Evolutionary conservation across 2,113 vertebrate genomes (phyloP).

Genomic region (Girardinichthys multiradiatus): DNA sequence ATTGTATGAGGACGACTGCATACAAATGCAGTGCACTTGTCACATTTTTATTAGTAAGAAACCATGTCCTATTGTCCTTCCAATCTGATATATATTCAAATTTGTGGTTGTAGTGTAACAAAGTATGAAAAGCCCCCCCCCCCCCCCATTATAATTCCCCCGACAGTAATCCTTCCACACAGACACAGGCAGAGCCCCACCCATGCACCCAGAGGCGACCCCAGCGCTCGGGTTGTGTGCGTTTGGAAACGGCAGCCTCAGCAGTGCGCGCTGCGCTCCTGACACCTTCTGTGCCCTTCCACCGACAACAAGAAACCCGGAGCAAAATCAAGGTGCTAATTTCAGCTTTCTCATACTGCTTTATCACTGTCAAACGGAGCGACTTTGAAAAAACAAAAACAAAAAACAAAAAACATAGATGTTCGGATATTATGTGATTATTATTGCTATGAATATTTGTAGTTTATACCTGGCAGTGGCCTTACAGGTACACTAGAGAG

Average conservation of each 20-base stretch:
- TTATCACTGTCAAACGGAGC: constrained; percentile 54
- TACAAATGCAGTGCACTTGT: background rate
- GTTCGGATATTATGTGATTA: background rate
- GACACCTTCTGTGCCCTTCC: constrained; percentile 73
- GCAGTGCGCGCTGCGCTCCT: constrained; percentile 68
- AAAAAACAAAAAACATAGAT: background rate
- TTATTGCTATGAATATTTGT: background rate
- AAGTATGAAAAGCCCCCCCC: too few species aligned
- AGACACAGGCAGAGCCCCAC: constrained; percentile 59
- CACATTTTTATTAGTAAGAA: background rate
- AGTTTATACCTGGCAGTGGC: constrained; percentile 39
- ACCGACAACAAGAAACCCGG: constrained; percentile 62
- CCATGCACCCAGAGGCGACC: constrained; percentile 71
- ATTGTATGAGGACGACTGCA: background rate
- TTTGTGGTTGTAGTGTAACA: too few species aligned
- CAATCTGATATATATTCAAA: too few species aligned
- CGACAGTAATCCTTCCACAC: background rate
- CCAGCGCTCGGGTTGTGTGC: constrained; percentile 41
- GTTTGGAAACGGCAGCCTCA: constrained; percentile 68
- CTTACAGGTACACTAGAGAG: constrained; percentile 41
- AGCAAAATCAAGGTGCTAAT: constrained; percentile 71
- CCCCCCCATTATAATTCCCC: background rate
- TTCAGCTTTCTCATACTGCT: constrained; percentile 61
- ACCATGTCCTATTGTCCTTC: too few species aligned
- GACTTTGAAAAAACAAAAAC: constrained; percentile 3